Evolutionary conservation across 2,888 invertebrate genomes (phyloP).

Genomic region (Drosophila rubida): DNA sequence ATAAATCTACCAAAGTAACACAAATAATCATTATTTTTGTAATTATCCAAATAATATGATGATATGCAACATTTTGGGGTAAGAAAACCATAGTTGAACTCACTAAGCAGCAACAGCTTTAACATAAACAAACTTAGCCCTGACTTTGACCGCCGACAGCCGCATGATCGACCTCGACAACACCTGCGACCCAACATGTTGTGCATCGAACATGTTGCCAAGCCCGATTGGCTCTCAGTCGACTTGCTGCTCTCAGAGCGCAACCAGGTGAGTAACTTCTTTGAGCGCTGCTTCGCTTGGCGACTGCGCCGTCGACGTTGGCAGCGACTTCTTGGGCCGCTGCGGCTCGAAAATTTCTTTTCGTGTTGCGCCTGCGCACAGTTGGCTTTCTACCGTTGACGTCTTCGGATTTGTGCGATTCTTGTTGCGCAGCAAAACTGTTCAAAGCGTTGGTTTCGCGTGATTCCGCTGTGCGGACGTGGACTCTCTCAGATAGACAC

Average conservation of each 20-base stretch:
- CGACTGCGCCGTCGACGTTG: conserved; percentile 24
- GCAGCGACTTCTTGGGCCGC: conserved; percentile 56
- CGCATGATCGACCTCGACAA: conserved; percentile 63
- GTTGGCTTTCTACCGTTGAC: conserved; percentile 85
- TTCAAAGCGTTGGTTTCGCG: conserved; percentile 59
- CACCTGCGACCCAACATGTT: conserved; percentile 67
- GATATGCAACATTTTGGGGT: background rate
- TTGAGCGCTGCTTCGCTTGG: conserved; percentile 45
- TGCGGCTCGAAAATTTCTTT: conserved; percentile 83
- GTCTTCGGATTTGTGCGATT: conserved; percentile 85
- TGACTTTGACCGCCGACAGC: conserved; percentile 79
- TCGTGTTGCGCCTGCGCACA: conserved; percentile 84
- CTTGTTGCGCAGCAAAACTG: conserved; percentile 57
- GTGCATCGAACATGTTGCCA: conserved; percentile 50
- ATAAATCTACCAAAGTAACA: background rate
- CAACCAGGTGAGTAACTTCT: conserved; percentile 57
- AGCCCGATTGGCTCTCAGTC: conserved; percentile 10
- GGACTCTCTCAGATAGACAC: conserved; percentile 62
- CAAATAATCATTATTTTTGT: background rate
- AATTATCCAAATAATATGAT: background rate
- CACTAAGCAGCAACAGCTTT: background rate
- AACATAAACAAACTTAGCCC: conserved; percentile 79
- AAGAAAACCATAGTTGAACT: background rate
- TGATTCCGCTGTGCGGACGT: conserved; percentile 71
- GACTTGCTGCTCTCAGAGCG: conserved; percentile 19